Conservation (phyloP, 2,888 invertebrate species). For the Cephonodes hylas region DNA sequence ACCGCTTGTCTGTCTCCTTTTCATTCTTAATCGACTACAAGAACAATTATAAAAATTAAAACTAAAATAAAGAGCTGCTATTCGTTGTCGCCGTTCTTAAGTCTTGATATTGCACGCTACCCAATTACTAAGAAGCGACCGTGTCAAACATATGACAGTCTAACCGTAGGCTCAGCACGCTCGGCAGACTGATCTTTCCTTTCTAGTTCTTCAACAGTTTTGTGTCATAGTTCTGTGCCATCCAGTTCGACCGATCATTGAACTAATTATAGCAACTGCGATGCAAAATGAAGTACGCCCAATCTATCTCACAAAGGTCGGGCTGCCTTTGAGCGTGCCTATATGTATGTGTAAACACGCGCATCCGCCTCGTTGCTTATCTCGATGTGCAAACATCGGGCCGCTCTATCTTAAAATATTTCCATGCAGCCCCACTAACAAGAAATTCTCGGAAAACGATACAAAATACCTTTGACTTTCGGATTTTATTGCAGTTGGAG, state of each 20-base stretch:
- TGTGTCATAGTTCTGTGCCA: too few relatives aligned
- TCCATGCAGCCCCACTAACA: conserved; percentile 58
- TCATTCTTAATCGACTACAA: too few relatives aligned
- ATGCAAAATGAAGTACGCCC: background rate
- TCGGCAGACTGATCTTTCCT: too few relatives aligned
- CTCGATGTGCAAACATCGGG: conserved; percentile 62
- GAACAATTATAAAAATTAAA: too few relatives aligned
- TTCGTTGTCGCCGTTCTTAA: too few relatives aligned
- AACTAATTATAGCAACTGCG: background rate
- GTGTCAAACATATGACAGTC: too few relatives aligned
- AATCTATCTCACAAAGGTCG: conserved; percentile 12
- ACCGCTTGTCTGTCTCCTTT: too few relatives aligned
- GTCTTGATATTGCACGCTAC: too few relatives aligned
- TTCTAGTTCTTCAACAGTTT: too few relatives aligned
- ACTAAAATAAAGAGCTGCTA: too few relatives aligned
- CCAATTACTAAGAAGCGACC: too few relatives aligned
- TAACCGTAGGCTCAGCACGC: too few relatives aligned
- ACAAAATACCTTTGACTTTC: conserved; percentile 23
- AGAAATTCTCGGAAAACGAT: conserved; percentile 54
- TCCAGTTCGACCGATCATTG: background rate
- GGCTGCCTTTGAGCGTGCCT: conserved; percentile 12
- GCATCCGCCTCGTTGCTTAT: conserved; percentile 71
- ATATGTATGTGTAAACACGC: conserved; percentile 41
- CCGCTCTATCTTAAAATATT: conserved; percentile 71
- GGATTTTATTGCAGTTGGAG: conserved; percentile 6